phyloP scores from a whole-genome alignment of 2,113 vertebrate species.

The Embiotoca jacksoni region DNA sequence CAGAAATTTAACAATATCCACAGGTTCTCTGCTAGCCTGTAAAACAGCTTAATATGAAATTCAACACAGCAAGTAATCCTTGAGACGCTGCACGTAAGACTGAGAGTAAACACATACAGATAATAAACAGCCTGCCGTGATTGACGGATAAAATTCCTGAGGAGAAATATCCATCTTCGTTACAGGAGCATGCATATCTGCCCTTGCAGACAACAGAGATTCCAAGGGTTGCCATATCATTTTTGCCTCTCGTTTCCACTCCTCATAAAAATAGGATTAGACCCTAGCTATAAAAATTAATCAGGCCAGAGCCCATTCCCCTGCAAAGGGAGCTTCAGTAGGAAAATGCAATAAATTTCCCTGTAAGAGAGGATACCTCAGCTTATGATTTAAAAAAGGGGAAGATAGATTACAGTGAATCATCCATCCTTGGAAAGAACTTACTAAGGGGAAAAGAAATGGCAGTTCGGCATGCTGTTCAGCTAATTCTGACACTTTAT shows the following conservation, averaged over 20 bases:
- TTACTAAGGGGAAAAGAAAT: constrained; percentile 11
- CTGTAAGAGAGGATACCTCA: constrained; percentile 43
- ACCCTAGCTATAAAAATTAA: constrained; percentile 51
- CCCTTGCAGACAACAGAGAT: constrained; percentile 32
- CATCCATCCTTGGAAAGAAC: constrained; percentile 29
- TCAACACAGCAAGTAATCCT: constrained; percentile 19
- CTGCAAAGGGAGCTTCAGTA: constrained; percentile 30
- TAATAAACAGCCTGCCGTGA: constrained; percentile 14
- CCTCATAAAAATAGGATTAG: constrained; percentile 66
- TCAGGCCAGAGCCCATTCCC: constrained; percentile 51
- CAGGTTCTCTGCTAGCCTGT: background rate
- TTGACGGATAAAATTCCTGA: constrained; percentile 44
- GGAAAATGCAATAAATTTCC: constrained; percentile 53
- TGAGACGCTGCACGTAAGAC: background rate
- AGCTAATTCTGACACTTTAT: background rate
- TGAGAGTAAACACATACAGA: constrained; percentile 23
- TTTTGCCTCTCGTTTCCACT: constrained; percentile 36
- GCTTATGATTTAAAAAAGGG: constrained; percentile 38
- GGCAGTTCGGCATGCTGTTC: background rate
- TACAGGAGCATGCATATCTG: constrained; percentile 16
- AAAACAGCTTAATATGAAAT: constrained; percentile 3
- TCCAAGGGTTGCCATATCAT: constrained; percentile 28
- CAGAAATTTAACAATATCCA: constrained; percentile 1
- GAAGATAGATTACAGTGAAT: constrained; percentile 35
- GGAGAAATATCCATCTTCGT: constrained; percentile 33